A percentile compares a stretch with the other conserved stretches of the same genome.
These are phyloP conservation scores for Tiliqua scincoides DNA, from an alignment of 2,113 vertebrate species.

Conservation along the genomic window DNA sequence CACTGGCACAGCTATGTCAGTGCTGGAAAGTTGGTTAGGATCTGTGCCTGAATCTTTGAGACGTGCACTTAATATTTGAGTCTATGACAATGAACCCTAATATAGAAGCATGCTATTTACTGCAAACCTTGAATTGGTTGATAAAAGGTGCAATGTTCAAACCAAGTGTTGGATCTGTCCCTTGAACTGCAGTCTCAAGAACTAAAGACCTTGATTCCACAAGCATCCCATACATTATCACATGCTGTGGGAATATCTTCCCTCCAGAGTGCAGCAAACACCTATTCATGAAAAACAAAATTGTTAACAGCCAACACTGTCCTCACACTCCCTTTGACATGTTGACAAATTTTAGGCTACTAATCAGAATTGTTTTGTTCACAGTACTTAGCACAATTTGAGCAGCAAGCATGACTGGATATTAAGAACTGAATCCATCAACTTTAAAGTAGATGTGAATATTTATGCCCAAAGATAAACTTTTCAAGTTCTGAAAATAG, in stretches of 20 bases:
- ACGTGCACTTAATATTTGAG: conserved; percentile 7
- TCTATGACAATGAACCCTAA: conserved; percentile 15
- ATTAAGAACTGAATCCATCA: neutral
- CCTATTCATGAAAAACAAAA: conserved; percentile 66
- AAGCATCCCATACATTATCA: conserved; percentile 89
- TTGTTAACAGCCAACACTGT: neutral
- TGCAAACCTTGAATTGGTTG: conserved; percentile 94
- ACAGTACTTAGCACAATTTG: neutral
- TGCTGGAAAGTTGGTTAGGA: no score
- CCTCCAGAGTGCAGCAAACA: conserved; percentile 94
- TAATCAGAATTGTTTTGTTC: neutral
- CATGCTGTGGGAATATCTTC: conserved; percentile 90
- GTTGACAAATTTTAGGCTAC: neutral
- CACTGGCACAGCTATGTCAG: no score
- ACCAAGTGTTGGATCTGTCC: conserved; percentile 89
- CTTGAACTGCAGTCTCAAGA: conserved; percentile 92
- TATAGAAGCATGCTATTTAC: neutral
- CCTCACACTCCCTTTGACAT: neutral
- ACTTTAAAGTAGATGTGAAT: neutral
- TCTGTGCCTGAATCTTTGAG: neutral
- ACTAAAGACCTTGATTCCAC: conserved; percentile 89
- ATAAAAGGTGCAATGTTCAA: conserved; percentile 95
- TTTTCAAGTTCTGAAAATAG: neutral
- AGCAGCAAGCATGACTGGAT: neutral
- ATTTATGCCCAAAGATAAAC: neutral